A percentile compares a stretch with the other conserved stretches of the same genome.
Evolutionary conservation across 1,140 invertebrate species (phyloP).

Genomic region (Drosophila equinoxialis): DNA sequence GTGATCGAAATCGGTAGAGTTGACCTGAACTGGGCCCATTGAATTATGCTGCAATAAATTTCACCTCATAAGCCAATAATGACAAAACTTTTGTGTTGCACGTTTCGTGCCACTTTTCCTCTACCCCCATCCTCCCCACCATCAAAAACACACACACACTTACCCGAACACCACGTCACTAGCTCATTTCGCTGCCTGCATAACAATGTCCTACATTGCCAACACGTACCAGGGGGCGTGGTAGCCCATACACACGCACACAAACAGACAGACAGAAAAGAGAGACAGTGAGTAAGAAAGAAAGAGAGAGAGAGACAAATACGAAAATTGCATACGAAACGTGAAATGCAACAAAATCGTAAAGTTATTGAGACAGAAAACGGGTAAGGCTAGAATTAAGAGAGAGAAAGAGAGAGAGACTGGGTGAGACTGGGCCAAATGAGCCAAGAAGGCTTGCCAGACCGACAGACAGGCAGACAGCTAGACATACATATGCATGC

Average conservation of each 20-base stretch:
- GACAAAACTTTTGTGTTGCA: conserved; percentile 79
- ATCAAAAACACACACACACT: background rate
- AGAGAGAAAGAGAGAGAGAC: conserved; percentile 2
- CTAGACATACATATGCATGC: conserved; percentile 28
- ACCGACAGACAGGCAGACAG: conserved; percentile 13
- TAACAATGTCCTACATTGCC: conserved; percentile 76
- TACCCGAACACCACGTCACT: conserved; percentile 5
- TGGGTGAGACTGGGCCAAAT: conserved; percentile 10
- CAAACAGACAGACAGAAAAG: conserved; percentile 17
- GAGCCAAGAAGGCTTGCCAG: conserved; percentile 37
- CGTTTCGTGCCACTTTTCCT: conserved; percentile 62
- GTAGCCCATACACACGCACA: conserved; percentile 29
- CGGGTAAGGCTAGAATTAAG: background rate
- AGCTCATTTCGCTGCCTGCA: conserved; percentile 56
- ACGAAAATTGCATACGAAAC: conserved; percentile 76
- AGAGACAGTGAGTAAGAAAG: background rate
- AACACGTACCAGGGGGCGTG: conserved; percentile 70
- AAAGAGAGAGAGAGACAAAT: conserved; percentile 48
- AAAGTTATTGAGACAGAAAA: conserved; percentile 67
- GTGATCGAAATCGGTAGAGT: conserved; percentile 2
- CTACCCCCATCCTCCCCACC: background rate
- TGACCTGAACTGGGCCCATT: conserved; percentile 40
- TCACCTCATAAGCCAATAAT: conserved; percentile 80
- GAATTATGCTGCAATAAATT: conserved; percentile 79
- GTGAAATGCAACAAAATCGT: conserved; percentile 59